A percentile compares a stretch with the other conserved stretches of the same genome.
These are phyloP conservation scores for Apodemia zela DNA, from an alignment of 2,888 invertebrate genomes.

Conservation along the genomic window DNA sequence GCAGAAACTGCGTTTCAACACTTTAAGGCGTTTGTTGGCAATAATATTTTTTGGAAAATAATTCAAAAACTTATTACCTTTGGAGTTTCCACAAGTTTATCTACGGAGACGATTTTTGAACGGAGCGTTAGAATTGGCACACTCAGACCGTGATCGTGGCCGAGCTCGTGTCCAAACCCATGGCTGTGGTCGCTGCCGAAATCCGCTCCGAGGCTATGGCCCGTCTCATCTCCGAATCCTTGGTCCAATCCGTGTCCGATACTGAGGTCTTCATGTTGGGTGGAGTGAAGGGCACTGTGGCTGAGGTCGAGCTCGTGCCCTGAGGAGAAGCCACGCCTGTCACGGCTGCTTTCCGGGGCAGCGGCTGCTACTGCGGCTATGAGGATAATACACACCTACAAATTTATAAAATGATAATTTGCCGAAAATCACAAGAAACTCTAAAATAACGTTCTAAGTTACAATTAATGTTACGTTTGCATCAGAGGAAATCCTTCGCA, in stretches of 20 bases:
- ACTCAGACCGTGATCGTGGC: background rate
- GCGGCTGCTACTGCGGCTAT: slow-evolving; percentile 36
- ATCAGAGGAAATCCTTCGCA: too few relatives aligned
- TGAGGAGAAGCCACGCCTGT: slow-evolving; percentile 38
- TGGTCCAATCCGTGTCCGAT: slow-evolving; percentile 23
- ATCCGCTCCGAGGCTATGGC: slow-evolving; percentile 30
- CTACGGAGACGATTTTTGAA: slow-evolving; percentile 29
- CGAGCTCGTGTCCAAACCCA: background rate
- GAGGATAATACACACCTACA: slow-evolving; percentile 35
- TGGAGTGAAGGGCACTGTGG: slow-evolving; percentile 20
- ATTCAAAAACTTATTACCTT: slow-evolving; percentile 38
- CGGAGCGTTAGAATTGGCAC: background rate
- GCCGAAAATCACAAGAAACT: too few relatives aligned
- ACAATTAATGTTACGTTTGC: too few relatives aligned
- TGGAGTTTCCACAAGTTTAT: slow-evolving; percentile 49
- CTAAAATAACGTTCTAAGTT: too few relatives aligned
- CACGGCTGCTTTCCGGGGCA: slow-evolving; percentile 39
- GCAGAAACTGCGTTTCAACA: too few relatives aligned
- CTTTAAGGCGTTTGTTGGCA: too few relatives aligned
- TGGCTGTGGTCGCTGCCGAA: background rate
- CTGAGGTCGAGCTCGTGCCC: slow-evolving; percentile 27
- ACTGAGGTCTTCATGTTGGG: slow-evolving; percentile 19
- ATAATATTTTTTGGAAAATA: too few relatives aligned
- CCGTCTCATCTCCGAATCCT: slow-evolving; percentile 22
- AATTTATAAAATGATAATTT: too few relatives aligned